Base-by-base conservation (phyloP, 2,888 invertebrate genomes). In the Machimus atricapillus region DNA sequence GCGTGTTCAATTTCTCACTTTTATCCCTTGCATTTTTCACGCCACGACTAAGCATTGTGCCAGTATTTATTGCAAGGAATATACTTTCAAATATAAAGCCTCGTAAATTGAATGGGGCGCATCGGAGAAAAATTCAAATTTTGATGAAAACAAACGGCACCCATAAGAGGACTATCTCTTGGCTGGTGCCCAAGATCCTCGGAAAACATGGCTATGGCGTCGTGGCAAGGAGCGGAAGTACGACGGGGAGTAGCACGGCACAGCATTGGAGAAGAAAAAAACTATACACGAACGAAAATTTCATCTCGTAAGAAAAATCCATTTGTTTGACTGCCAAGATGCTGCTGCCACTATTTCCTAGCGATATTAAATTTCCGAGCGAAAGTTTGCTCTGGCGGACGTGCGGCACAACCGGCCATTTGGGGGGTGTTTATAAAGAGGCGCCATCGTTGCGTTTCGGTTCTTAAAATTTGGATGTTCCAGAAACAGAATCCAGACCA, bases 281-380 rank as follows among this genome's bases (percentile, higher is more conserved):
- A 82, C 31, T 82, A 16, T n/a, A n/a, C n/a, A n/a, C 37, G 19
- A 58, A 37, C 56, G 66, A 82, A 52, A 58, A 82, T 82, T 82
- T 82, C 52, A 82, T 82, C 82, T 78, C 78, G 40, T 37, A 34
- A 58, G 82, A 58, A 82, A 82, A 82, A 66, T 66, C 82, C 66
- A 82, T 82, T 82, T 82, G 66, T 82, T 37, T 82, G 82, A 82
- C 66, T 82, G 82, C 82, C 82, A 82, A 82, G 82, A 82, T 82
- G 82, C 58, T 58, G 82, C 82, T 66, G 58, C 82, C 82, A 82
- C 82, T 82, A 82, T 82, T 82, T 81, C 82, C 58, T 37, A 27
- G 31, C 34, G 82, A 82, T 82, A 82, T 82, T 82, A 82, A 82
- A 82, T 82, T 82, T 56, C 82, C 66, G 31, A 6, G 82, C 6